phyloP scores from a whole-genome alignment of 2,797 vertebrate genomes.

The Xerus rutilus region DNA sequence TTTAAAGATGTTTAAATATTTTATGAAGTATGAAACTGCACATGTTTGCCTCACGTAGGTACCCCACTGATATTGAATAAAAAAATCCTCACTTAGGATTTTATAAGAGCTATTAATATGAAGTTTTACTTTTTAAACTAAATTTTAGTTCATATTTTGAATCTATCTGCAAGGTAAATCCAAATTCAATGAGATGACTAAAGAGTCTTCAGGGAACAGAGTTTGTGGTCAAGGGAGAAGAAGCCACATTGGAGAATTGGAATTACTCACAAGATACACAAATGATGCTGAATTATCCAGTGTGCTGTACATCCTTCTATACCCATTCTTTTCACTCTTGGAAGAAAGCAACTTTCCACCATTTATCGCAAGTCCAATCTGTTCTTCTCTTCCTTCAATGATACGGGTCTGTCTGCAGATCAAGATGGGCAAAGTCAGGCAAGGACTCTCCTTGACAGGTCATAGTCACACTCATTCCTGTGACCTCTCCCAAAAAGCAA shows the following conservation, averaged over 20 bases:
- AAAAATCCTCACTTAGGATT: conserved; percentile 48
- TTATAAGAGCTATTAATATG: conserved; percentile 59
- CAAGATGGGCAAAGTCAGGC: not conserved
- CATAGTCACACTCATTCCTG: not conserved
- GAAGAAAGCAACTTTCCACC: not conserved
- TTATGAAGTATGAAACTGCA: conserved; percentile 68
- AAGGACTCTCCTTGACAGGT: not conserved
- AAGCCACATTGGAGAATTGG: not conserved
- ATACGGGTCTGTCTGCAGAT: not conserved
- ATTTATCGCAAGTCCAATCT: not conserved
- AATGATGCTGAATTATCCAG: not conserved
- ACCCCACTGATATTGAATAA: conserved; percentile 44
- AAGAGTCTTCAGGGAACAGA: not conserved
- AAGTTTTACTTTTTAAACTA: conserved; percentile 48
- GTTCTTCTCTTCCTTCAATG: not conserved
- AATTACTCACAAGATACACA: not conserved
- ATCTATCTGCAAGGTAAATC: conserved; percentile 22
- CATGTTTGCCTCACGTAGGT: conserved; percentile 29
- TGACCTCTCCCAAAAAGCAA: not conserved
- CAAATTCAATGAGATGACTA: conserved; percentile 54
- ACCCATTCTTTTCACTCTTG: not conserved
- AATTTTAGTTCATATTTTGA: conserved; percentile 54
- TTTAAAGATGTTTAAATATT: conserved; percentile 76
- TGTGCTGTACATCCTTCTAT: too few relatives aligned
- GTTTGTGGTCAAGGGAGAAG: not conserved